These are phyloP conservation scores for Caenorhabditis parvicauda DNA, from an alignment of 2,888 invertebrate genomes.

Conservation along the genomic window DNA sequence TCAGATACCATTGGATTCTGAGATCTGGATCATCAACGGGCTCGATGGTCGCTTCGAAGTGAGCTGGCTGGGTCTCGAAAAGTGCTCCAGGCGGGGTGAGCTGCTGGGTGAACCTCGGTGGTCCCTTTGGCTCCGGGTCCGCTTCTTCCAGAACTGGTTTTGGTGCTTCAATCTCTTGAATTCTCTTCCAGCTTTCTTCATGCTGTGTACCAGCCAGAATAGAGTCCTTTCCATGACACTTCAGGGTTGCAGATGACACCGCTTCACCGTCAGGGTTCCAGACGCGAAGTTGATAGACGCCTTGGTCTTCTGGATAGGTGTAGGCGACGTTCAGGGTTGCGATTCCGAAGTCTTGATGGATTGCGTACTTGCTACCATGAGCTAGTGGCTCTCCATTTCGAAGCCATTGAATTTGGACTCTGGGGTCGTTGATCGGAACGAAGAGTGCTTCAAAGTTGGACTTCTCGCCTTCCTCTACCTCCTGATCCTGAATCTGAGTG, in stretches of 20 bases:
- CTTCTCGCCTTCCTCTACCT: constrained; percentile 74
- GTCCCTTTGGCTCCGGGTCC: constrained; percentile 47
- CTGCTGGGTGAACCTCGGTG: constrained; percentile 35
- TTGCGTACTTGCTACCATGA: constrained; percentile 67
- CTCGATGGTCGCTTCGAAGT: constrained; percentile 88
- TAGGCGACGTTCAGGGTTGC: constrained; percentile 84
- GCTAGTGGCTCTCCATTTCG: constrained; percentile 59
- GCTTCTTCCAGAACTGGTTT: constrained; percentile 40
- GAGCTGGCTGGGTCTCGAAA: constrained; percentile 79
- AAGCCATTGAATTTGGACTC: constrained; percentile 73
- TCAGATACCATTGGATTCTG: constrained; percentile 71
- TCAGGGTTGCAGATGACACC: constrained; percentile 84
- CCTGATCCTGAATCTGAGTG: constrained; percentile 83
- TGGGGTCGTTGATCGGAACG: constrained; percentile 87
- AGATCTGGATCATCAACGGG: constrained; percentile 81
- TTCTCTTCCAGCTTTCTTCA: constrained; percentile 86
- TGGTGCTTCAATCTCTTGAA: constrained; percentile 64
- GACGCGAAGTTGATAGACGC: constrained; percentile 91
- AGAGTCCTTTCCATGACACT: constrained; percentile 48
- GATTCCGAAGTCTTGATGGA: constrained; percentile 93
- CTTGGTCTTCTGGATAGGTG: constrained; percentile 81
- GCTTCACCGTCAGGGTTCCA: constrained; percentile 88
- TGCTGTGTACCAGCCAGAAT: constrained; percentile 66
- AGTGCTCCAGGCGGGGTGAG: constrained; percentile 39
- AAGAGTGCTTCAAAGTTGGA: constrained; percentile 90